These are phyloP conservation scores for Hylaeus anthracinus DNA, from an alignment of 1,140 invertebrate species.

Conservation along the genomic window DNA sequence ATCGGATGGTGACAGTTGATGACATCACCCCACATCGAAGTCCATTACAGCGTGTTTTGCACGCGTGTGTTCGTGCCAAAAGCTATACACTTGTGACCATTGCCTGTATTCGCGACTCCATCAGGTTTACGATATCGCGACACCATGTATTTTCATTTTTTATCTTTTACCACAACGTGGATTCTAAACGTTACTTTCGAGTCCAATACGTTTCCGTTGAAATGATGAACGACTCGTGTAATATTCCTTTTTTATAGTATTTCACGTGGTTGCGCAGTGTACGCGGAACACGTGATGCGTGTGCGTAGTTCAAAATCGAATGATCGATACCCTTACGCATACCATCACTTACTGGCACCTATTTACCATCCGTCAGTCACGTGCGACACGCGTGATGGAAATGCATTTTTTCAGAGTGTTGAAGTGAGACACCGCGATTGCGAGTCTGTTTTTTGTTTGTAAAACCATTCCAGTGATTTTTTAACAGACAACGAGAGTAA, in stretches of 20 bases:
- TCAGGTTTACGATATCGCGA: no score
- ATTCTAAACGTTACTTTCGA: no score
- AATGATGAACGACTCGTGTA: no score
- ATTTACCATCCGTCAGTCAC: conserved; percentile 10
- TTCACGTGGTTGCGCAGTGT: conserved; percentile 24
- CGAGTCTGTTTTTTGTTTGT: neutral
- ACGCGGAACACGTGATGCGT: conserved; percentile 35
- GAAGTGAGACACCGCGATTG: neutral
- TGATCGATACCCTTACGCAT: conserved; percentile 42
- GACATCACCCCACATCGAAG: no score
- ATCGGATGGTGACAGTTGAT: no score
- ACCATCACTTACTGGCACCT: neutral
- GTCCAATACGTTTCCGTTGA: no score
- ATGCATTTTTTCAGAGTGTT: conserved; percentile 1
- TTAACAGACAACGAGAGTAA: no score
- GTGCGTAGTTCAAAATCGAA: conserved; percentile 31
- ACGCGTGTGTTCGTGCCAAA: no score
- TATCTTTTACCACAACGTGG: no score
- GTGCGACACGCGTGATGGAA: conserved; percentile 27
- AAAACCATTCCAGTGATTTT: no score
- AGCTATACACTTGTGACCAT: neutral
- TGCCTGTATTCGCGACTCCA: neutral
- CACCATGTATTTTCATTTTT: no score
- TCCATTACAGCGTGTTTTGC: no score
- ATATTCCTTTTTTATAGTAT: neutral